Conservation (phyloP, 1,140 invertebrate species). For the Euglossa dilemma region DNA sequence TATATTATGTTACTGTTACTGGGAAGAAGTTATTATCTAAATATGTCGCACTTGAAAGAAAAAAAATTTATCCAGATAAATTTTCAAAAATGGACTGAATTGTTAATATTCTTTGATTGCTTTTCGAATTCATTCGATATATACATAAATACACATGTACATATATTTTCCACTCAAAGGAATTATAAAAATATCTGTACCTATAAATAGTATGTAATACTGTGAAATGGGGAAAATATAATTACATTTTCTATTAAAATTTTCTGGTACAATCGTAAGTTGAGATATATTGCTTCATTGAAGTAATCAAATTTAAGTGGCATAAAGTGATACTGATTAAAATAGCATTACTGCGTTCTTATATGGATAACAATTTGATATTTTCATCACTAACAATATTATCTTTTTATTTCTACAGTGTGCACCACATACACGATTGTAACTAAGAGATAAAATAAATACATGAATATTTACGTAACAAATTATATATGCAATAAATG, state of each 20-base stretch:
- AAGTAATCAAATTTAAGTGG: conserved; percentile 60
- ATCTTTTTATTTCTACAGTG: conserved; percentile 75
- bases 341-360: conserved; percentile 65
- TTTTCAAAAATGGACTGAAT: conserved; percentile 61
- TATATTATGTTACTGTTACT: conserved; percentile 69
- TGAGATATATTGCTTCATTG: conserved; percentile 50
- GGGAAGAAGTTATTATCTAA: conserved; percentile 30
- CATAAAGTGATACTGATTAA: conserved; percentile 60
- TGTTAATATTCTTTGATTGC: conserved; percentile 65
- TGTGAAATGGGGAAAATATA: conserved; percentile 58
- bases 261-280: conserved; percentile 61
- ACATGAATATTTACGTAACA: conserved; percentile 75
- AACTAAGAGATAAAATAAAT: conserved; percentile 75
- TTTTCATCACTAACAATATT: conserved; percentile 76
- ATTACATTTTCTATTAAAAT: conserved; percentile 69
- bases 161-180: conserved; percentile 48
- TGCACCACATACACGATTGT: conserved; percentile 73
- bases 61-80: conserved; percentile 36
- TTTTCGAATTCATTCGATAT: conserved; percentile 56
- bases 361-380: conserved; percentile 72
- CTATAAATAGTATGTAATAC: conserved; percentile 55
- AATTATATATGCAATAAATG: conserved; percentile 67
- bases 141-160: conserved; percentile 43
- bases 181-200: conserved; percentile 49
- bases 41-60: conserved; percentile 27